Base-by-base conservation (phyloP, 2,888 invertebrate genomes). In the Cotesia congregata region DNA sequence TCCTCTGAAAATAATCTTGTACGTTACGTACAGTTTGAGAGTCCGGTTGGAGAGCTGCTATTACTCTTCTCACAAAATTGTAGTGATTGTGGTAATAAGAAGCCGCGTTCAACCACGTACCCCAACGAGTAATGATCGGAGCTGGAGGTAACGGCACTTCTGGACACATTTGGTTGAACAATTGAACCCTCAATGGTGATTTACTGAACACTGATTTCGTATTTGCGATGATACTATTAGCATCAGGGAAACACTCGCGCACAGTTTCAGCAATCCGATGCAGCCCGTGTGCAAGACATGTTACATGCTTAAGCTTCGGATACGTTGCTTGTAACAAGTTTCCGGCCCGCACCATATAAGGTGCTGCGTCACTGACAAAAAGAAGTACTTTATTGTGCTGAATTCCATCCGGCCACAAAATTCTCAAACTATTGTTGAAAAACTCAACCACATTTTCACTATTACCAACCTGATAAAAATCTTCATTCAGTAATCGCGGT, bases 231-330 rank as follows among this genome's bases (percentile, higher is more conserved):
- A 41, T 41, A 41, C 41, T 41, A 41, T 41, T 15, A 20, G 15
- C 15, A 50, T 20, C 40, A 15, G n/a, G 5, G 20, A 50, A 69
- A 17, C 50, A 40, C 9, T 69, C 59, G 5, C 17, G 69, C 41
- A 69, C 17, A 7, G 17, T 59, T 64, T 75, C 70, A 6, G 70
- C 75, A 20, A 75, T 70, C 7, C 20, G 40, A 50, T 75, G 75
- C 12, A 75, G 41, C 12, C 61, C 70, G 50, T 70, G 75, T 30
- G 69, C 69, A 40, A 75, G 41, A n/a, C 50, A 75, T 39, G 69
- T 62, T 1, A 75, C 40, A 17, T 75, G 64, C 6, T 67, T 62
- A 1, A 70, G 41, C 17, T 75, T 75, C 50, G 6, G 40, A 38
- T 73, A 73, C 6, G 50, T 1, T 15, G 40, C 50, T 20, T 30